These are phyloP conservation scores for Brachionus plicatilis DNA, from an alignment of 1,140 invertebrate species.

Conservation along the genomic window DNA sequence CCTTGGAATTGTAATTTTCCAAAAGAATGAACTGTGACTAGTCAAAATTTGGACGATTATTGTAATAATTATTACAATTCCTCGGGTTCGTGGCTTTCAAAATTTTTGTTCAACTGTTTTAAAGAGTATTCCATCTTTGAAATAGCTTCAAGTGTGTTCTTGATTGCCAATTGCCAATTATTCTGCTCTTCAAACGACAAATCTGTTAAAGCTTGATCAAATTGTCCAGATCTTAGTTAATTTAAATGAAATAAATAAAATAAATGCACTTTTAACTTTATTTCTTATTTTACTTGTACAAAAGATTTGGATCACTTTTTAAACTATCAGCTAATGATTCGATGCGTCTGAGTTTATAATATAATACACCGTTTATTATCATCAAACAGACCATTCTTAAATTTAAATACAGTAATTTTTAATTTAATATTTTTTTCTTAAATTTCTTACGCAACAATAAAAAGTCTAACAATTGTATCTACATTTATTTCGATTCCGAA, in stretches of 20 bases:
- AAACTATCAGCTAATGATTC: conserved; percentile 28
- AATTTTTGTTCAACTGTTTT: conserved; percentile 14
- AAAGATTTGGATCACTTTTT: conserved; percentile 18
- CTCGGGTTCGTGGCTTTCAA: background rate
- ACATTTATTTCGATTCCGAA: conserved; percentile 34
- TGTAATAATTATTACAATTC: background rate
- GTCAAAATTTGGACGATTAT: background rate
- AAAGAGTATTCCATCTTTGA: conserved; percentile 16
- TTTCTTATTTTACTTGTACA: background rate
- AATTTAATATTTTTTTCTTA: background rate
- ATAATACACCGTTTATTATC: conserved; percentile 37
- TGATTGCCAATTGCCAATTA: background rate
- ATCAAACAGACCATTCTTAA: conserved; percentile 22
- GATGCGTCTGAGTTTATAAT: conserved; percentile 32
- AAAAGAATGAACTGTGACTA: background rate
- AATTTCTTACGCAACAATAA: conserved; percentile 34
- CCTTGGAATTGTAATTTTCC: background rate
- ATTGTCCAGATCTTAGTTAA: background rate
- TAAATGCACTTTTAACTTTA: background rate
- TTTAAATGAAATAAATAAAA: background rate
- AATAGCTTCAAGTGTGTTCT: conserved; percentile 12
- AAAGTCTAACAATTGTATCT: conserved; percentile 39
- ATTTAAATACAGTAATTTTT: background rate
- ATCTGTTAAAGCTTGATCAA: background rate
- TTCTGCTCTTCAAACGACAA: background rate